A percentile compares a stretch with the other conserved stretches of the same genome.
Conservation (phyloP, 2,797 vertebrate genomes). For the Bufotes viridis region DNA sequence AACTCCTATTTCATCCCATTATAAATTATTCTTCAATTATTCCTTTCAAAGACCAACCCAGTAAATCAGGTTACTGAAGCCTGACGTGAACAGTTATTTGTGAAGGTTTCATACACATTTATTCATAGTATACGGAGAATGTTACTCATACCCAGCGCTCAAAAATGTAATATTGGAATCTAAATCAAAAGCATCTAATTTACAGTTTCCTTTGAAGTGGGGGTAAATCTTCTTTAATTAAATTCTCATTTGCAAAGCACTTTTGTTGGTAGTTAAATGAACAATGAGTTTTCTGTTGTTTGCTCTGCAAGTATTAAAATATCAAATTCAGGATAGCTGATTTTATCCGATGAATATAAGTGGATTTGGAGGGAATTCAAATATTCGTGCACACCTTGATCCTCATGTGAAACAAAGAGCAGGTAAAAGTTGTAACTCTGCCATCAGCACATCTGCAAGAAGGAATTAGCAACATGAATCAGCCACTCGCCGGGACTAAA, state of each 20-base stretch:
- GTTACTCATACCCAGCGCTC: background rate
- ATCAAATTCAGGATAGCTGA: slow-evolving; percentile 49
- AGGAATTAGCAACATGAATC: slow-evolving; percentile 18
- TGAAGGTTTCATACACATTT: slow-evolving; percentile 1
- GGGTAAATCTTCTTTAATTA: slow-evolving; percentile 48
- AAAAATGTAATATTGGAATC: slow-evolving; percentile 31
- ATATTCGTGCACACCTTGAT: slow-evolving; percentile 41
- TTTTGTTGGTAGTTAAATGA: slow-evolving; percentile 41
- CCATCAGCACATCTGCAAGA: slow-evolving; percentile 25
- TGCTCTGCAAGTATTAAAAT: slow-evolving; percentile 54
- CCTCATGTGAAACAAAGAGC: slow-evolving; percentile 26
- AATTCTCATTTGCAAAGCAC: slow-evolving; percentile 49
- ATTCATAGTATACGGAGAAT: slow-evolving; percentile 4
- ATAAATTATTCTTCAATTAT: background rate
- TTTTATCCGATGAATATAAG: slow-evolving; percentile 53
- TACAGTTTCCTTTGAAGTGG: slow-evolving; percentile 30
- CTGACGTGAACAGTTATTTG: background rate
- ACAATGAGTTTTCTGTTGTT: slow-evolving; percentile 56
- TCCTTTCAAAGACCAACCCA: background rate
- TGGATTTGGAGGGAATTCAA: slow-evolving; percentile 49
- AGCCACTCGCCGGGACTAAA: background rate
- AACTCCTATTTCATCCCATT: background rate
- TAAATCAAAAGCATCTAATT: slow-evolving; percentile 38
- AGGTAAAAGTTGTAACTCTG: slow-evolving; percentile 10
- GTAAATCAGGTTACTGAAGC: background rate